A percentile compares a stretch with the other conserved stretches of the same genome.
Conservation (phyloP, 2,888 invertebrate species). For the Willowsia nigromaculata region DNA sequence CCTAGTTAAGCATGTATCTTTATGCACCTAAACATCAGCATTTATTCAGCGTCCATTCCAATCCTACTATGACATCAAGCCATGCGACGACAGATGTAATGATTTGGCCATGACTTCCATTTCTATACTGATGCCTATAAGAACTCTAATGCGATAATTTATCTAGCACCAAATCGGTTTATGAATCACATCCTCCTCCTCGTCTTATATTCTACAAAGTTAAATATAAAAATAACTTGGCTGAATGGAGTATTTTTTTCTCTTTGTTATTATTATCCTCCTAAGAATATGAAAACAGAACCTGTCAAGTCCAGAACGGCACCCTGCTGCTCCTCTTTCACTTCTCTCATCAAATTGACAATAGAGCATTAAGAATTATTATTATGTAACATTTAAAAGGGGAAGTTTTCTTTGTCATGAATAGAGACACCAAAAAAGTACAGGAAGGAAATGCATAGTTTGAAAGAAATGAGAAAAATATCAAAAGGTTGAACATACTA, state of each 20-base stretch:
- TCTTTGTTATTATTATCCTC: conserved; percentile 14
- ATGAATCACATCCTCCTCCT: conserved; percentile 12
- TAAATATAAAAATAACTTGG: conserved; percentile 1
- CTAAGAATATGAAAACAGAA: conserved; percentile 45
- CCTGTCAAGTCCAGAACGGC: conserved; percentile 68
- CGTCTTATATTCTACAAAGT: not conserved
- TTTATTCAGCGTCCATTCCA: not conserved
- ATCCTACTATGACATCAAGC: not conserved
- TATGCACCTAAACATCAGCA: too few species aligned
- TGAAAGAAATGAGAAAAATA: conserved; percentile 35
- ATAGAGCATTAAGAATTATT: conserved; percentile 48
- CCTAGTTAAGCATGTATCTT: not conserved
- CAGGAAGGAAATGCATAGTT: not conserved
- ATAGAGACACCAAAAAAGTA: conserved; percentile 9
- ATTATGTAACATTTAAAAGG: conserved; percentile 64
- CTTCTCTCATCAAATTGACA: conserved; percentile 62
- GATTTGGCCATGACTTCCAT: conserved; percentile 8
- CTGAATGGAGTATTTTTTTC: conserved; percentile 27
- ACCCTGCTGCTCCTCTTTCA: conserved; percentile 66
- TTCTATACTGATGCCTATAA: not conserved
- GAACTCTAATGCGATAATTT: conserved; percentile 21
- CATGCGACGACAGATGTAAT: conserved; percentile 54
- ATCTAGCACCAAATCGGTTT: conserved; percentile 36
- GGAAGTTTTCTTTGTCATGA: conserved; percentile 12
- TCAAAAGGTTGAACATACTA: conserved; percentile 8